A percentile compares a stretch with the other conserved stretches of the same genome.
phyloP scores from a whole-genome alignment of 1,140 invertebrate genomes.

The Lepidurus couesii region DNA sequence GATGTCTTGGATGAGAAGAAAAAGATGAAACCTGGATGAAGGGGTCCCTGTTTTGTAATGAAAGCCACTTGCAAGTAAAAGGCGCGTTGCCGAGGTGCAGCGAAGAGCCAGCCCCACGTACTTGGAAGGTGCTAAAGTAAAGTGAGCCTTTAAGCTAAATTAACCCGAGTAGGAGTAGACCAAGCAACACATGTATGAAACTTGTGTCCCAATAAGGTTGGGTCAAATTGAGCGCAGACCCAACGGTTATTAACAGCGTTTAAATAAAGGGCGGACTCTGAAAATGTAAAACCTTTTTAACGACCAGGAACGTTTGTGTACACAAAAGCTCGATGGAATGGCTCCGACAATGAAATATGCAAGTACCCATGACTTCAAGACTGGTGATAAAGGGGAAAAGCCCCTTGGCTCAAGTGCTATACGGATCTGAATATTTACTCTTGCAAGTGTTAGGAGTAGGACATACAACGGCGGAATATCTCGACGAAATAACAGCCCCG shows the following conservation, averaged over 20 bases:
- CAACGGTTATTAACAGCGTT: background rate
- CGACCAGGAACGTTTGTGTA: background rate
- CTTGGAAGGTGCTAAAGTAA: background rate
- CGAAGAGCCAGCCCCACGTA: background rate
- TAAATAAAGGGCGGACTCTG: background rate
- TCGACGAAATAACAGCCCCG: background rate
- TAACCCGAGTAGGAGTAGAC: background rate
- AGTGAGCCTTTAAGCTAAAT: background rate
- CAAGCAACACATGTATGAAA: background rate
- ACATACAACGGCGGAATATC: background rate
- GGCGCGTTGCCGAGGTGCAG: background rate
- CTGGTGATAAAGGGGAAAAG: background rate
- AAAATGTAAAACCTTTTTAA: background rate
- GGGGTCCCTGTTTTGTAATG: background rate
- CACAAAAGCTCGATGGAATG: background rate
- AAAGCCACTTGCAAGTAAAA: constrained; percentile 6
- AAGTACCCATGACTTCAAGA: background rate
- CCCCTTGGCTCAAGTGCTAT: background rate
- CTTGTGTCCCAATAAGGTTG: background rate
- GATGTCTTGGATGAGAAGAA: too few species aligned
- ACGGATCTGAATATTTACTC: too few species aligned
- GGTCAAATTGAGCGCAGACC: background rate
- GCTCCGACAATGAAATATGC: constrained; percentile 8
- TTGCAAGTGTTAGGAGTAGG: too few species aligned
- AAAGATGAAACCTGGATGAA: too few species aligned